Base-by-base conservation (phyloP, 2,888 invertebrate genomes). In the Myopa tessellatipennis region DNA sequence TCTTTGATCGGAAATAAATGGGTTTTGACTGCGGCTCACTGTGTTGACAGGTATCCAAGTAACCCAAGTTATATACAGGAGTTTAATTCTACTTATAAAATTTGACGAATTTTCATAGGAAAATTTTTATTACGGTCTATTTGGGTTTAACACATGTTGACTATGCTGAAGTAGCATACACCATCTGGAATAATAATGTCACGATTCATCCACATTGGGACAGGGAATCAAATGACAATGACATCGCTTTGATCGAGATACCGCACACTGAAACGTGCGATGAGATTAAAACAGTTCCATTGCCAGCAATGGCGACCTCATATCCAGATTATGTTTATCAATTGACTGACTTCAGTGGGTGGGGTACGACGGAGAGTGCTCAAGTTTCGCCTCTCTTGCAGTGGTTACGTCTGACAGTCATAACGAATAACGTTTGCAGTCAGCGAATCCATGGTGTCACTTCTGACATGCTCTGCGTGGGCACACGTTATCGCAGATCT, bases 401-500 rank as follows among this genome's bases (percentile, higher is more conserved):
- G 10, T 18, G 61, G 26, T 6, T 26, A 61, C 18, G 18, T n/a
- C 18, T 61, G 61, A 0, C 10, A 61, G n/a, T 26, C 26, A 61
- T 61, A 4, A 1, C 18, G 10, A 61, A 61, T 61, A 4, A 4
- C 26, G 26, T 26, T 7, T 61, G 61, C 26, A 10, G n/a, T n/a
- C 12, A 61, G 8, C n/a, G 3, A 4, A 8, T 61, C 10, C 4
- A 10, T 3, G 18, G 7, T 61, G 8, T n/a, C 26, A 61, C 61
- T 26, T 26, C 18, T 10, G 61, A 61, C 7, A n/a, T 3, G n/a
- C 2, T 61, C 18, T 61, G 61, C n/a, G 61, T 26, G 2, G n/a
- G 26, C 4, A 26, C 61, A n/a, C n/a, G n/a, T n/a, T n/a, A n/a
- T 10, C 18, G 61, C 8, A 3, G 26, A 85, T 84, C 86, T 58